These are phyloP conservation scores for Stegodyphus mimosarum DNA, from an alignment of 1,140 invertebrate genomes.

Conservation along the genomic window DNA sequence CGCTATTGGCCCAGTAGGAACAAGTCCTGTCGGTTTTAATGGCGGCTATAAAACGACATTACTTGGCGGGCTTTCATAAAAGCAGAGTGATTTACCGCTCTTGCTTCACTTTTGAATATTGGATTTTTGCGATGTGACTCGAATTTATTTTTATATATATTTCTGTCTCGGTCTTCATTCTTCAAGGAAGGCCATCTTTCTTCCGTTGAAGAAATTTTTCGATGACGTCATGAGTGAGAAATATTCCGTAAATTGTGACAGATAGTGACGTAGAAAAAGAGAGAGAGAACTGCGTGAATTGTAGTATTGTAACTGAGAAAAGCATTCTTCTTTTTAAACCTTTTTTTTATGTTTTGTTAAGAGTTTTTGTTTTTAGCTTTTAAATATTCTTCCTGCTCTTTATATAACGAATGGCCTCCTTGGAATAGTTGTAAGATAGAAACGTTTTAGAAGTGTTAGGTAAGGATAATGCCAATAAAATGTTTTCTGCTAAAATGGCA, in stretches of 20 bases:
- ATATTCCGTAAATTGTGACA: neutral
- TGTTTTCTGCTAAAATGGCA: too few relatives aligned
- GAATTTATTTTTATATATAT: conserved; percentile 55
- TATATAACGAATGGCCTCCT: too few relatives aligned
- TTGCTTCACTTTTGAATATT: conserved; percentile 59
- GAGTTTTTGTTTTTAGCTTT: too few relatives aligned
- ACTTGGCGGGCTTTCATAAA: conserved; percentile 53
- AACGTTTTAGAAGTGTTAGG: too few relatives aligned
- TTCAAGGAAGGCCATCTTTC: neutral
- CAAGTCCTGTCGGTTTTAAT: conserved; percentile 56
- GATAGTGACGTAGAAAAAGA: too few relatives aligned
- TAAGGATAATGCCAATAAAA: too few relatives aligned
- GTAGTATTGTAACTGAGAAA: too few relatives aligned
- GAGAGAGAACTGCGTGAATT: too few relatives aligned
- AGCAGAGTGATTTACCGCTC: conserved; percentile 53
- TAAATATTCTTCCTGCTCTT: too few relatives aligned
- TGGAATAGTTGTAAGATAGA: too few relatives aligned
- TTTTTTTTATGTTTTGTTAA: too few relatives aligned
- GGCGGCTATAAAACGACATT: conserved; percentile 57
- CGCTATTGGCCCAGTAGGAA: conserved; percentile 38
- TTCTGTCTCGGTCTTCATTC: conserved; percentile 40
- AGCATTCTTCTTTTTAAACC: too few relatives aligned
- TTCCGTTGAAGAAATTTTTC: conserved; percentile 9
- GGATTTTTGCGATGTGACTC: conserved; percentile 59
- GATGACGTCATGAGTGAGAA: conserved; percentile 4